Percentiles rank a stretch among this genome's conserved stretches.
phyloP scores from a whole-genome alignment of 2,888 invertebrate genomes.

The Lasioglossum malachurum region DNA sequence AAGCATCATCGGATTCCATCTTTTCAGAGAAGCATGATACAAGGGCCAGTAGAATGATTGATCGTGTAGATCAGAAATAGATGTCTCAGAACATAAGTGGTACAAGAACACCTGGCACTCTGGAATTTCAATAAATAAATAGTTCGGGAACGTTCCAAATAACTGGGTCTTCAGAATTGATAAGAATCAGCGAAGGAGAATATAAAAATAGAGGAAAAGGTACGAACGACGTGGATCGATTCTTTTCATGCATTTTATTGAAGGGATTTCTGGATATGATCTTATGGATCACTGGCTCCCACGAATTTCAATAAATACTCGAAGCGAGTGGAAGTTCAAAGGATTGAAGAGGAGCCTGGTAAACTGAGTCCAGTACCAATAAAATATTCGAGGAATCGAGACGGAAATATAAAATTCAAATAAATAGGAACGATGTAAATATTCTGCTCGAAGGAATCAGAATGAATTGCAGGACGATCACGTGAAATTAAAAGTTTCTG shows the following conservation, averaged over 20 bases:
- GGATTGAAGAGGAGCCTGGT: not conserved
- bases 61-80: not conserved
- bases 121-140: not conserved
- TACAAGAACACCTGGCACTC: not conserved
- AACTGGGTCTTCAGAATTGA: not conserved
- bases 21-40: not conserved
- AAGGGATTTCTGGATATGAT: not conserved
- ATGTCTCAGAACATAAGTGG: not conserved
- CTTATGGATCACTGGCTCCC: not conserved
- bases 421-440: not conserved
- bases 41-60: not conserved
- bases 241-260: not conserved
- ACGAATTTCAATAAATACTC: not conserved
- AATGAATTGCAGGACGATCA: not conserved
- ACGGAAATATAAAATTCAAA: not conserved
- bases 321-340: not conserved
- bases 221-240: not conserved
- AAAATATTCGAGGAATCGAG: not conserved
- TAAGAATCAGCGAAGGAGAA: not conserved
- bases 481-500: not conserved
- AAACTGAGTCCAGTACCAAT: not conserved
- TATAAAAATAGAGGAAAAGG: not conserved
- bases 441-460: not conserved
- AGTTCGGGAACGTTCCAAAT: not conserved
- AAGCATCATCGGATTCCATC: not conserved